These are phyloP conservation scores for Agrotis puta DNA, from an alignment of 2,888 invertebrate genomes.

Conservation along the genomic window DNA sequence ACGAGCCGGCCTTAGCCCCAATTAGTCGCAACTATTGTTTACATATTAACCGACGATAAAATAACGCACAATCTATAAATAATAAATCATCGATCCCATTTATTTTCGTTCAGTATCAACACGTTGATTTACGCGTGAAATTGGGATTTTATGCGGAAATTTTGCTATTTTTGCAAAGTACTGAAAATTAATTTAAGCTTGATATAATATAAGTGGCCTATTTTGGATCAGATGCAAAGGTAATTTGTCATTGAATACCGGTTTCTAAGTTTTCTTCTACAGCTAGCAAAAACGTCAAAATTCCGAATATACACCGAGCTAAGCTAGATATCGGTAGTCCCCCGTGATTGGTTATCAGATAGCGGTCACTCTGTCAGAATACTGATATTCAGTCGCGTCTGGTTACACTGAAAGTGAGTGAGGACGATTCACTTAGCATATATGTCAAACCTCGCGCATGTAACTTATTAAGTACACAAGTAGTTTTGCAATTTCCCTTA, in stretches of 20 bases:
- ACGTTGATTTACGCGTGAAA: conserved; percentile 44
- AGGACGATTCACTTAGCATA: conserved; percentile 17
- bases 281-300: conserved; percentile 1
- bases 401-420: conserved; percentile 17
- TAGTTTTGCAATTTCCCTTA: conserved; percentile 46
- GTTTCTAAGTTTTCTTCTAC: background rate
- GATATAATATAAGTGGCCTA: background rate
- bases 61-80: conserved; percentile 48
- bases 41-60: conserved; percentile 55
- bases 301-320: background rate
- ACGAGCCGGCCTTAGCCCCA: conserved; percentile 58
- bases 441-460: conserved; percentile 8
- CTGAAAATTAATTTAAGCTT: background rate
- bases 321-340: conserved; percentile 25
- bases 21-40: conserved; percentile 64
- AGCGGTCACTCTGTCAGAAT: background rate
- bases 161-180: conserved; percentile 21
- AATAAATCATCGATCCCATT: conserved; percentile 34
- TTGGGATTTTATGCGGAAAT: conserved; percentile 43
- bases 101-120: conserved; percentile 47
- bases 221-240: too few species aligned
- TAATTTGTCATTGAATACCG: too few species aligned
- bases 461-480: conserved; percentile 5
- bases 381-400: conserved; percentile 7
- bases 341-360: conserved; percentile 28